Evolutionary conservation across 2,888 invertebrate genomes (phyloP).

Genomic region (Pasiphila rectangulata): DNA sequence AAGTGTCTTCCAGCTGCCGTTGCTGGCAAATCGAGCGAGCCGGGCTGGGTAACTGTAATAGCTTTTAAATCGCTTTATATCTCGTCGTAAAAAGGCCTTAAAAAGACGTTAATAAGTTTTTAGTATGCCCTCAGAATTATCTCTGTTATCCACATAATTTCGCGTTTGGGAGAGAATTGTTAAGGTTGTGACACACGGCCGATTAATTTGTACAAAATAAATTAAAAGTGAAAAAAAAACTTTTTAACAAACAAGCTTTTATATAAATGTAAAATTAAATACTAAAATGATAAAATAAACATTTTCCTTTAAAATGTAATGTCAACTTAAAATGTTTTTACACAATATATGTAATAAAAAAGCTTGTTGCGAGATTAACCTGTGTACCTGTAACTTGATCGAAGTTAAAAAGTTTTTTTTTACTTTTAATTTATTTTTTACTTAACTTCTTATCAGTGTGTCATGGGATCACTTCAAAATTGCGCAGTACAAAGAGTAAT

Average conservation of each 20-base stretch:
- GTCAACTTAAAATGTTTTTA: no score
- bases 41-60: slow-evolving; percentile 27
- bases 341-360: no score
- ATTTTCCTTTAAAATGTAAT: no score
- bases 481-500: slow-evolving; percentile 18
- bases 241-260: no score
- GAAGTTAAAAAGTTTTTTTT: no score
- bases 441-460: slow-evolving; percentile 1
- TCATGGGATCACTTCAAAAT: slow-evolving; percentile 12
- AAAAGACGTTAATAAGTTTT: slow-evolving; percentile 50
- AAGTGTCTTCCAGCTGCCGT: neutral
- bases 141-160: slow-evolving; percentile 46
- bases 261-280: no score
- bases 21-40: neutral
- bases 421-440: no score
- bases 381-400: no score
- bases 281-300: no score
- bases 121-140: slow-evolving; percentile 45
- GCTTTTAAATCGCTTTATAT: slow-evolving; percentile 37
- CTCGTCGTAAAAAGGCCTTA: slow-evolving; percentile 45
- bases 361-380: no score
- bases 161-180: slow-evolving; percentile 41
- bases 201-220: slow-evolving; percentile 6
- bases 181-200: slow-evolving; percentile 31
- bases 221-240: no score